These are phyloP conservation scores for Chunga burmeisteri DNA, from an alignment of 2,113 vertebrate species.

Conservation along the genomic window DNA sequence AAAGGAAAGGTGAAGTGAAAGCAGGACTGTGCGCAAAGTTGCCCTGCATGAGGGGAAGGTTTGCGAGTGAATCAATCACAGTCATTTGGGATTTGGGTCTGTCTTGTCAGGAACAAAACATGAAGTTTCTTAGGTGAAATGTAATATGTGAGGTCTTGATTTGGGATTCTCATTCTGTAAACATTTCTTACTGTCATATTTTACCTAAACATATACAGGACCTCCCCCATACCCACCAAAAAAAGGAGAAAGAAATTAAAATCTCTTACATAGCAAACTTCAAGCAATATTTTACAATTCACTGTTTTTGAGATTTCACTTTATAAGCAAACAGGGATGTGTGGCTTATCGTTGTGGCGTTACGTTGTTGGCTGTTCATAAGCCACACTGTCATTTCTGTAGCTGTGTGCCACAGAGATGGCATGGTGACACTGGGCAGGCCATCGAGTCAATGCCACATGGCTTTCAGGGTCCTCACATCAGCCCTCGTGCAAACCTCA, in stretches of 20 bases:
- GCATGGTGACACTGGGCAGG: background rate
- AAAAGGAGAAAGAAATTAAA: background rate
- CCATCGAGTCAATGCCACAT: rapidly evolving
- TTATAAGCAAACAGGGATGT: background rate
- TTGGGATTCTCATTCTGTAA: background rate
- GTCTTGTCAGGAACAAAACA: background rate
- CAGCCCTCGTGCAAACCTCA: background rate
- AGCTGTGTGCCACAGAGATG: background rate
- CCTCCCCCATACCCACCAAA: too few relatives aligned
- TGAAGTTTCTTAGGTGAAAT: background rate
- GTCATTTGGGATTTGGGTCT: background rate
- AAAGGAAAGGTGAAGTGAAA: background rate
- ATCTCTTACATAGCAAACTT: background rate
- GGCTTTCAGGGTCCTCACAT: background rate
- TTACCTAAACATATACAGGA: background rate
- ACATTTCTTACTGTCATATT: background rate
- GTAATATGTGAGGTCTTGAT: background rate
- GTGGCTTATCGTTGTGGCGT: background rate
- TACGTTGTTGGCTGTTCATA: background rate
- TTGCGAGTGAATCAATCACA: background rate
- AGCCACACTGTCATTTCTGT: background rate
- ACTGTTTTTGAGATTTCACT: background rate
- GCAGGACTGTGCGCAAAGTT: rapidly evolving
- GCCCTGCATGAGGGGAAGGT: background rate
- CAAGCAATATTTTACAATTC: background rate